phyloP scores from a whole-genome alignment of 2,888 invertebrate species.

The Tanaodytes sp. region DNA sequence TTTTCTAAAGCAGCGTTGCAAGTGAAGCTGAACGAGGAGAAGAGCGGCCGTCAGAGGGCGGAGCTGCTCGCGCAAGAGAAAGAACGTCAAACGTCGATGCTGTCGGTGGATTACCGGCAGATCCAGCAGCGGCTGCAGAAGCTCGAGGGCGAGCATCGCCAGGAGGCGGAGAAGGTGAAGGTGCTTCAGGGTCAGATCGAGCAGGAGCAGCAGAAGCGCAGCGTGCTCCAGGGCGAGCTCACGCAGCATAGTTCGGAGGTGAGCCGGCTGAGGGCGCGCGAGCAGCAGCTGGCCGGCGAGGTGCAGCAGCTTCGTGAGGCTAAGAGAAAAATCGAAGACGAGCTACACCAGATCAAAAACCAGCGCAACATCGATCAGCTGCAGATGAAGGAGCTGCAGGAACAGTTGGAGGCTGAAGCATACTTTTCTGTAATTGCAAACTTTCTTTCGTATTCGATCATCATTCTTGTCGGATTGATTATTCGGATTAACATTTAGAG shows the following conservation, averaged over 20 bases:
- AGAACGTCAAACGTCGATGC: slow-evolving; percentile 94
- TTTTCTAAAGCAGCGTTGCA: slow-evolving; percentile 81
- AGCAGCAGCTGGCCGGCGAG: slow-evolving; percentile 82
- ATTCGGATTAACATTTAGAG: neutral
- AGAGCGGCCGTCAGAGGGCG: slow-evolving; percentile 86
- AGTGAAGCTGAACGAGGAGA: slow-evolving; percentile 92
- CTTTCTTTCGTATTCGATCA: neutral
- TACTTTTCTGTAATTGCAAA: slow-evolving; percentile 87
- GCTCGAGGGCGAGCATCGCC: slow-evolving; percentile 91
- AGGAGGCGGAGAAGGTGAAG: slow-evolving; percentile 87
- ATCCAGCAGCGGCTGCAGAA: slow-evolving; percentile 92
- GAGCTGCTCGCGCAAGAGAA: slow-evolving; percentile 92
- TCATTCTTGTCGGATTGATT: too few species aligned
- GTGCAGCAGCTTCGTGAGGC: slow-evolving; percentile 80
- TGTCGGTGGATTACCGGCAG: slow-evolving; percentile 95
- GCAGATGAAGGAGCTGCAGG: slow-evolving; percentile 92
- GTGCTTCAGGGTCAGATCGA: slow-evolving; percentile 90
- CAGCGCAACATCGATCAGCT: slow-evolving; percentile 79
- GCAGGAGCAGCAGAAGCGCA: slow-evolving; percentile 91
- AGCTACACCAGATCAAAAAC: slow-evolving; percentile 82
- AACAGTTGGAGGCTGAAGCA: slow-evolving; percentile 95
- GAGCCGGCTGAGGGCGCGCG: slow-evolving; percentile 81
- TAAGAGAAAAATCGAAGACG: slow-evolving; percentile 83
- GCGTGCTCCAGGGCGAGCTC: slow-evolving; percentile 86
- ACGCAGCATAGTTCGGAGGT: slow-evolving; percentile 81